A percentile compares a stretch with the other conserved stretches of the same genome.
These are phyloP conservation scores for Drosophila fuyamai DNA, from an alignment of 1,140 invertebrate genomes.

Conservation along the genomic window DNA sequence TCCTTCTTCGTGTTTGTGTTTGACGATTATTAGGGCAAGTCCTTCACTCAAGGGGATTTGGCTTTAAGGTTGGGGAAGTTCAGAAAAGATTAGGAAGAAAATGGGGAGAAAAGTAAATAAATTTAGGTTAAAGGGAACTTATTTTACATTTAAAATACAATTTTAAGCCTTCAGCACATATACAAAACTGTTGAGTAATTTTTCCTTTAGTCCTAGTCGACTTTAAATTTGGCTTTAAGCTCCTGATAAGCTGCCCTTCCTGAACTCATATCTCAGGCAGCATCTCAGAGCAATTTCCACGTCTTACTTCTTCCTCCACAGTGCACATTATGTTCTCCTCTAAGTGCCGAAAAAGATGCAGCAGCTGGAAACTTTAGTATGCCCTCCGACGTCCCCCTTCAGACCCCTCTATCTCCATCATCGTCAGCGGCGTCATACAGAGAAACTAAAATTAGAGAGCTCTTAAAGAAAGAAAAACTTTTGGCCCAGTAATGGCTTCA, in stretches of 20 bases:
- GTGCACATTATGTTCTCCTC: conserved; percentile 42
- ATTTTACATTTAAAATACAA: background rate
- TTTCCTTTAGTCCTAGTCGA: background rate
- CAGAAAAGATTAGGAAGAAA: too few species aligned
- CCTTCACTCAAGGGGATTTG: background rate
- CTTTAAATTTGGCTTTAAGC: conserved; percentile 1
- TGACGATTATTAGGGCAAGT: conserved; percentile 20
- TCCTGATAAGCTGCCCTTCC: conserved; percentile 10
- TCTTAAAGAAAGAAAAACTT: conserved; percentile 76
- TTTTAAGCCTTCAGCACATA: too few species aligned
- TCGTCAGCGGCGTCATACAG: conserved; percentile 41
- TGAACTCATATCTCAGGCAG: conserved; percentile 46
- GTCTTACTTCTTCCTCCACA: conserved; percentile 26
- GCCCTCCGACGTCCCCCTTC: background rate
- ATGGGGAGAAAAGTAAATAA: background rate
- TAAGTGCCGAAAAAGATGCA: conserved; percentile 51
- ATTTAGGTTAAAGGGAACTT: background rate
- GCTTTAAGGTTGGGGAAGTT: conserved; percentile 1
- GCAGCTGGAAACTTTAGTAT: conserved; percentile 35
- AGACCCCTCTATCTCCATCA: conserved; percentile 19
- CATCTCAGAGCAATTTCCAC: conserved; percentile 35
- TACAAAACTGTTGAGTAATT: background rate
- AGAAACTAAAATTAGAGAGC: conserved; percentile 58
- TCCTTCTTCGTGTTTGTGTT: conserved; percentile 30
- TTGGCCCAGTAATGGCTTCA: conserved; percentile 78